Evolutionary conservation across 2,113 vertebrate species (phyloP).

Genomic region (Python bivittatus): DNA sequence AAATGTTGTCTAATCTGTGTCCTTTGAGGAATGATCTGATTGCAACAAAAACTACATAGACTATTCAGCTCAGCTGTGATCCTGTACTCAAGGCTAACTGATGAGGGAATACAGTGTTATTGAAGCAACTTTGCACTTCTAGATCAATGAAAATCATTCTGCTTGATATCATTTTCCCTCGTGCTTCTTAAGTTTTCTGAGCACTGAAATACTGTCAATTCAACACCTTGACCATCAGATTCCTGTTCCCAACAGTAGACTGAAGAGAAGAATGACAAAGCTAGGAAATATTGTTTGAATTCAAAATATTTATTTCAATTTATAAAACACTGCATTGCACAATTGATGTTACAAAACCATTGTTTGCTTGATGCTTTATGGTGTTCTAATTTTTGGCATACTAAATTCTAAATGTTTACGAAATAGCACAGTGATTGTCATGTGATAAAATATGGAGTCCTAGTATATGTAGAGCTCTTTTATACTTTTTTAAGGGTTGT

Average conservation of each 20-base stretch:
- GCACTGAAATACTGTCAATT: background rate
- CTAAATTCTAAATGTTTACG: background rate
- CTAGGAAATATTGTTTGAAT: background rate
- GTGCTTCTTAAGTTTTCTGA: background rate
- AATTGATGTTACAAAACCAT: background rate
- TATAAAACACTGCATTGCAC: background rate
- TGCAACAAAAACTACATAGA: background rate
- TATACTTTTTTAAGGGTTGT: background rate
- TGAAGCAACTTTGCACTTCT: slow-evolving; percentile 11
- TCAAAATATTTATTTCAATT: background rate
- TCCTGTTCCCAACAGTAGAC: background rate
- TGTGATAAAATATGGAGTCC: background rate
- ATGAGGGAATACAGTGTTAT: background rate
- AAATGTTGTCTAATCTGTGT: slow-evolving; percentile 8
- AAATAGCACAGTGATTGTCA: background rate
- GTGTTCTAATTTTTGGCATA: background rate
- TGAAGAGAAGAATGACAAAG: background rate
- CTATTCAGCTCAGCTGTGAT: slow-evolving; percentile 17
- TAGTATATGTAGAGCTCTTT: background rate
- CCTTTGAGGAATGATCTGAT: background rate
- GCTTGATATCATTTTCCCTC: background rate
- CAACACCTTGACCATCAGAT: background rate
- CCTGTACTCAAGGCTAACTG: slow-evolving; percentile 1
- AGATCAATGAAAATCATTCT: background rate
- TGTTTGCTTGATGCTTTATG: background rate